Evolutionary conservation across 2,113 vertebrate genomes (phyloP).

Genomic region (Sapayoa aenigma): DNA sequence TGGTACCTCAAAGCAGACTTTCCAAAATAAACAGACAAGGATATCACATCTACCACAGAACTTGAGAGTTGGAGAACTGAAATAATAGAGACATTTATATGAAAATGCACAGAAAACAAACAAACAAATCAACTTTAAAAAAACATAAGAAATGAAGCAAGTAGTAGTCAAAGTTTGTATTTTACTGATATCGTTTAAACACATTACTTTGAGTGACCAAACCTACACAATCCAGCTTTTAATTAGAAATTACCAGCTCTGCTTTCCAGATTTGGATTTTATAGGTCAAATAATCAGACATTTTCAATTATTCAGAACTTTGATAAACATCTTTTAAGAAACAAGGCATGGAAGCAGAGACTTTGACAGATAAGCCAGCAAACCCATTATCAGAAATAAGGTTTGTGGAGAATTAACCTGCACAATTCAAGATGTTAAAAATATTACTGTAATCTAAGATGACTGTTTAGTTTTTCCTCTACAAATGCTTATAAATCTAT

Average conservation of each 20-base stretch:
- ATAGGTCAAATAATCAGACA: not conserved
- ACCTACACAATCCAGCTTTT: not conserved
- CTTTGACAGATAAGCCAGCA: not conserved
- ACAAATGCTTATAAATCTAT: not conserved
- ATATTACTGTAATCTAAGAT: not conserved
- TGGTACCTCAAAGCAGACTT: not conserved
- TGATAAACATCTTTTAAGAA: not conserved
- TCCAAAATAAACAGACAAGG: not conserved
- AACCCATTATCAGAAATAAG: not conserved
- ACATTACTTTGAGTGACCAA: not conserved
- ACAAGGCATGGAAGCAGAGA: not conserved
- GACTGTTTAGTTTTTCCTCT: not conserved
- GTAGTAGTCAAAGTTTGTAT: not conserved
- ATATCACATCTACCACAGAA: not conserved
- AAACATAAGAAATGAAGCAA: fast-evolving
- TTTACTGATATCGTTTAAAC: not conserved
- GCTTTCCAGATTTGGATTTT: not conserved
- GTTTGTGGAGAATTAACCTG: not conserved
- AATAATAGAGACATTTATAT: not conserved
- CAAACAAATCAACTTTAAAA: fast-evolving
- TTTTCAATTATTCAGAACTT: not conserved
- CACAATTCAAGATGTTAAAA: not conserved
- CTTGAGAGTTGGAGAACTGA: not conserved
- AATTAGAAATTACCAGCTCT: not conserved
- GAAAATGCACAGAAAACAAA: not conserved